Evolutionary conservation across 2,888 invertebrate species (phyloP), one percentile per base, ranked within the genome.

Genomic region (Hirudinaria manillensis): DNA sequence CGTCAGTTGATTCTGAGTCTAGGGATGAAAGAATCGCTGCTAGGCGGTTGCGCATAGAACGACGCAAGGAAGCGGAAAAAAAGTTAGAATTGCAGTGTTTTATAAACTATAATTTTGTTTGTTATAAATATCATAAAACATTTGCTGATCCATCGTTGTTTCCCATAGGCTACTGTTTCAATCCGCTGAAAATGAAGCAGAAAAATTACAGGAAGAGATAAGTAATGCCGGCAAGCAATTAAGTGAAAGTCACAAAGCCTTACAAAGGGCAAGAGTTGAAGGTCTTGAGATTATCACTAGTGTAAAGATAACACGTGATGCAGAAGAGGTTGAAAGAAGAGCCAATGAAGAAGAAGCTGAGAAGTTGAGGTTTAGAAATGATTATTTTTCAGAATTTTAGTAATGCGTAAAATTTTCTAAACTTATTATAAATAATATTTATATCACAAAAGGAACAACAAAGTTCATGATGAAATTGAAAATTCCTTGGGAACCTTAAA

Each of bases 1-100:
- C 85, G 6, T 80, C 81, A 76, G 83, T 85, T 16, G 84, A 85
- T 77, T 91, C 91, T 0, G 81, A 83, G 4, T 89, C 91, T 83
- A 89, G 90, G 13, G 87, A 88, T 70, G 91, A 91, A 83, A 86
- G 92, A 80, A 91, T 91, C 84, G 87, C 89, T 65, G 92, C 90
- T 0, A 87, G 92, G 76, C 86, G 88, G 77, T 83, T 90, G 72
- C 87, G 92, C 70, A 91, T 92, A 81, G 88, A 90, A 83, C 88
- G 88, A 70, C 79, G 85, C 76, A 80, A 83, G 56, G 84, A 85
- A 79, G 81, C 82, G 6, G 76, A 79, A 51, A 78, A 79, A 78
- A 77, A 79, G 82, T 82, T 61, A n/a, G n/a, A 61, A 29, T 24
- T 75, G 24, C 34, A 36, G 32, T 32, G 32, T 21, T 38, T 29